Base-by-base conservation (phyloP, 1,140 invertebrate genomes). In the Physella acuta region DNA sequence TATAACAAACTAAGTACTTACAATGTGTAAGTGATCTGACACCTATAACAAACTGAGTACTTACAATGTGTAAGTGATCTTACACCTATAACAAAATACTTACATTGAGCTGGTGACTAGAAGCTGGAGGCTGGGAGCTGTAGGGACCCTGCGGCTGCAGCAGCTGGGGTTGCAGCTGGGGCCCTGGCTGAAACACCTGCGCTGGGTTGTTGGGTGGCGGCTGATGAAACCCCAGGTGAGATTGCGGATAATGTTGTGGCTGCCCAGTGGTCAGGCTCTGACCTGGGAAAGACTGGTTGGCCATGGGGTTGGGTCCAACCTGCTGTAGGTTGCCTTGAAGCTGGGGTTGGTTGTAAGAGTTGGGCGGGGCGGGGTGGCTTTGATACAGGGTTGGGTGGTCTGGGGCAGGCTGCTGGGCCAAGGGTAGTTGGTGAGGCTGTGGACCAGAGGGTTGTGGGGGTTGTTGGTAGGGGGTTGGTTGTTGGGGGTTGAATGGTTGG, bases 381-480 rank as follows among this genome's bases (percentile, higher is more conserved):
- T 17, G 44, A n/a, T 11, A 49, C 44, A 11, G 11, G 44, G 44
- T 49, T n/a, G 44, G 44, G 44, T 14, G 24, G 59, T 68, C 51
- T 58, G 66, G 49, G 60, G 20, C 36, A 24, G 31, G 28, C 28
- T 56, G 20, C 26, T 24, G 3, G 37, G 20, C n/a, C 31, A n/a
- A 51, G 26, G 62, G 17, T n/a, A n/a, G n/a, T n/a, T n/a, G n/a
- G n/a, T 60, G 62, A 26, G 69, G 69, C 51, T 65, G 77, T 49
- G 28, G 60, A 16, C n/a, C 24, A 37, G 36, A 39, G 20, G 59
- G 71, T 58, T 30, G 34, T 28, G 39, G 20, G 30, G 60, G 65
- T 28, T 74, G 71, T 49, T 26, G 39, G 28, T 71, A 61, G 39
- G 59, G 68, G 17, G 30, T 37, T 28, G 44, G 52, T 44, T 60